Evolutionary conservation across 2,888 invertebrate species (phyloP).

Genomic region (Timandra comae): DNA sequence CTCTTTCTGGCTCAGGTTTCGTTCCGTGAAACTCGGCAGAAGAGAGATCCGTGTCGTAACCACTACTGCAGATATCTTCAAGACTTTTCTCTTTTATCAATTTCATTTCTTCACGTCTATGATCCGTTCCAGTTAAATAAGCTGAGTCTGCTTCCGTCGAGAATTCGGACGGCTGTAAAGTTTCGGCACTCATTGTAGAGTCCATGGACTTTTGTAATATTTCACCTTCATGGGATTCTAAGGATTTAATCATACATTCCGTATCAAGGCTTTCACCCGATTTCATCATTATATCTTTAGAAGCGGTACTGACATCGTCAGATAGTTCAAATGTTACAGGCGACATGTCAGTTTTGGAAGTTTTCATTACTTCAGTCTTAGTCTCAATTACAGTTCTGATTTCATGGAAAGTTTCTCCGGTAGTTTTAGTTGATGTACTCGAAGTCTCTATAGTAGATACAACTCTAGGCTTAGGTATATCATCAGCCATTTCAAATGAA

Average conservation of each 20-base stretch:
- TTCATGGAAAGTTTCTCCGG: slow-evolving; percentile 45
- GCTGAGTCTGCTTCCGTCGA: slow-evolving; percentile 73
- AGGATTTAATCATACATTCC: slow-evolving; percentile 69
- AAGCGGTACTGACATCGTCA: slow-evolving; percentile 58
- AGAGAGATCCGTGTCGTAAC: slow-evolving; percentile 80
- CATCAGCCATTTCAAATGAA: slow-evolving; percentile 53
- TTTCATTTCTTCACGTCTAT: slow-evolving; percentile 62
- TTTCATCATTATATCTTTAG: slow-evolving; percentile 70
- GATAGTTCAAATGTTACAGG: slow-evolving; percentile 57
- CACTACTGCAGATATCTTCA: slow-evolving; percentile 83
- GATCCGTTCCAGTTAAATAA: slow-evolving; percentile 64
- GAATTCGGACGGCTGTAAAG: slow-evolving; percentile 70
- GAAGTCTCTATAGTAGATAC: slow-evolving; percentile 31
- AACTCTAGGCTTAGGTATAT: slow-evolving; percentile 38
- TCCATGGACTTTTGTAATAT: slow-evolving; percentile 71
- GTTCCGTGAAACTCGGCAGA: slow-evolving; percentile 78
- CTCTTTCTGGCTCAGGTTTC: slow-evolving; percentile 72
- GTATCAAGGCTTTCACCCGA: slow-evolving; percentile 72
- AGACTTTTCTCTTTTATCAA: slow-evolving; percentile 69
- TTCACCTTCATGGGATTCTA: slow-evolving; percentile 72
- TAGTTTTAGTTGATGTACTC: slow-evolving; percentile 36
- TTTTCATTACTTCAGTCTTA: slow-evolving; percentile 41
- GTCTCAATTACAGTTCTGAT: slow-evolving; percentile 39
- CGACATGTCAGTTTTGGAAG: slow-evolving; percentile 57
- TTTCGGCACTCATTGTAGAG: slow-evolving; percentile 71